Base-by-base conservation (phyloP, 2,888 invertebrate genomes). In the Molorchus minor region DNA sequence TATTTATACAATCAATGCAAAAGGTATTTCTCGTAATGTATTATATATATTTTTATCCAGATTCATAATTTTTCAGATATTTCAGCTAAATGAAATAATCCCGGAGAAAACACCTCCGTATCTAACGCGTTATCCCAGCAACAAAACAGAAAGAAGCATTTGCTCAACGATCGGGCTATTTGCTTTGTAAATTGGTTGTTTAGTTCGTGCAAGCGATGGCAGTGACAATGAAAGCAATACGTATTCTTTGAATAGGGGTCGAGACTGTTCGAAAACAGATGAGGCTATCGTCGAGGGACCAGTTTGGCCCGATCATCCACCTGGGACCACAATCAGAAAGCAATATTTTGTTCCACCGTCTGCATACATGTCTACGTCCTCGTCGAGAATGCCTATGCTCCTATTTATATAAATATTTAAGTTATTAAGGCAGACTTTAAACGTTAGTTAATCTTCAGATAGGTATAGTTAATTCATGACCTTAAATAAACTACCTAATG, bases 321-420 rank as follows among this genome's bases (percentile, higher is more conserved):
- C 76, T 76, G 76, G 74, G 75, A 75, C 76, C 72, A 57, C 59
- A 71, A 70, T 75, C 73, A 74, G 69, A 72, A 72, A 68, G 68
- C 73, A 72, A 74, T 75, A 73, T 71, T 69, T 69, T 52, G 41
- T 47, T 65, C 55, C 51, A 65, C 43, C 62, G 70, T 67, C 67
- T 67, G 61, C 68, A 63, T 61, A 64, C 66, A 54, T 58, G 67
- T 70, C 69, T 69, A 55, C 51, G 7, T 13, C 13, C 29, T 16
- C 19, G 12, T 30, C 33, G 41, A 12, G 17, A 29, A 52, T 52
- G 40, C 41, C 30, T 30, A 52, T n/a, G n/a, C n/a, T n/a, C n/a
- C n/a, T n/a, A n/a, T n/a, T n/a, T n/a, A n/a, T n/a, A n/a, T n/a
- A n/a, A n/a, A n/a, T n/a, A n/a, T n/a, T n/a, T n/a, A n/a, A n/a